Evolutionary conservation across 2,888 invertebrate genomes (phyloP), one percentile per base, ranked within the genome.

Genomic region (Apodemia duryi): DNA sequence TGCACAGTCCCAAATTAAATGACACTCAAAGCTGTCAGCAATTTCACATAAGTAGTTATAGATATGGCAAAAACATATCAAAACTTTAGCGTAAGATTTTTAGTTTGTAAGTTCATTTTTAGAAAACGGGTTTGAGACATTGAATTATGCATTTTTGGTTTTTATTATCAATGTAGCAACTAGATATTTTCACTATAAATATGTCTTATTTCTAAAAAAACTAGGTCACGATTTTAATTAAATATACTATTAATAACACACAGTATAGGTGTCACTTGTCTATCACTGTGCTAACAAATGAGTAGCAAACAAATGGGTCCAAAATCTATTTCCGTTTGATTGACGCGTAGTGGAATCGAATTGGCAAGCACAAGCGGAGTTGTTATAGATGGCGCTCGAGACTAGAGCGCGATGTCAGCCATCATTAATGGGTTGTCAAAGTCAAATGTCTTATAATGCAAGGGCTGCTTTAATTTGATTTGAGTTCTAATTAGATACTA

Each of bases 361-460:
- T 78, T 76, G 79, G 78, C 77, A 73, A 74, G 71, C 51, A 70
- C 70, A 71, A 64, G 69, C 71, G 73, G 75, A 77, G 62, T 65
- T 11, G 65, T 71, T 70, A 72, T 74, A 77, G 75, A 76, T 75
- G 75, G 76, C 75, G 75, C 71, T 74, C 68, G 67, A 65, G 69
- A 69, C 72, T 65, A 67, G 64, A 69, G 66, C 71, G 66, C 70
- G 70, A 71, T 71, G 77, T 77, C 77, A 68, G 74, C 74, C 71
- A 72, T 79, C 80, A 78, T 79, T 80, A 79, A 77, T 78, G 74
- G 75, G 76, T 73, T 79, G 80, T 81, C 81, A 79, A 77, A 73
- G 75, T 76, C 73, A 72, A 72, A 70, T 69, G 74, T 74, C 76
- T 67, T 62, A 46, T 62, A 68, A 38, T 64, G 69, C 61, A 61